These are phyloP conservation scores for Myodes glareolus DNA, from an alignment of 2,113 vertebrate genomes.

Conservation along the genomic window DNA sequence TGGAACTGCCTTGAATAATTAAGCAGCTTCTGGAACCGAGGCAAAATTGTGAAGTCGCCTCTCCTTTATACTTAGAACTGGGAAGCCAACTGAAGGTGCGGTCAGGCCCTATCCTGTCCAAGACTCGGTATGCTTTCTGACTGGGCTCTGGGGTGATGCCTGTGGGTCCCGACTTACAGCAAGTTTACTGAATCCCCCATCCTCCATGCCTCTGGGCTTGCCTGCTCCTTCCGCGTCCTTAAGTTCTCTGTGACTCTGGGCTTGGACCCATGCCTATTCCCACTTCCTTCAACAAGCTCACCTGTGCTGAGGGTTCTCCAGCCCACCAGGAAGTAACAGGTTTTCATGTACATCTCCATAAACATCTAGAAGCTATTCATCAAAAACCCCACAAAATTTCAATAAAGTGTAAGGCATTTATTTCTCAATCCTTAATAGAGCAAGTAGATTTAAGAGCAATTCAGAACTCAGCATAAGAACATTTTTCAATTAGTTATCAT, in stretches of 20 bases:
- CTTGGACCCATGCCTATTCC: background rate
- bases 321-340: background rate
- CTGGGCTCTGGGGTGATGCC: background rate
- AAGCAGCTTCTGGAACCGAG: background rate
- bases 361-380: background rate
- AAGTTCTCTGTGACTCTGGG: background rate
- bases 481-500: background rate
- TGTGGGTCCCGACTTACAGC: background rate
- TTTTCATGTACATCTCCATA: background rate
- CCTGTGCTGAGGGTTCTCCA: too few relatives aligned
- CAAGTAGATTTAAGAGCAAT: background rate
- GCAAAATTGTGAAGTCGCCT: too few relatives aligned
- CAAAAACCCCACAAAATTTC: background rate
- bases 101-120: background rate
- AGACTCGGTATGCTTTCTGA: background rate
- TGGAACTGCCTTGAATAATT: background rate
- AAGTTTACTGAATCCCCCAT: accelerated
- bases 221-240: background rate
- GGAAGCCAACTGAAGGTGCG: accelerated
- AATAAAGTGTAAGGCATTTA: background rate
- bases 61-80: background rate
- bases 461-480: background rate
- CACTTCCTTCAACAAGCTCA: background rate
- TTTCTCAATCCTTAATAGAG: background rate
- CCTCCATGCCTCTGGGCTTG: too few relatives aligned